Evolutionary conservation across 2,113 vertebrate species (phyloP), one percentile per base, ranked within the genome.

Genomic region (Micronycteris hirsuta): DNA sequence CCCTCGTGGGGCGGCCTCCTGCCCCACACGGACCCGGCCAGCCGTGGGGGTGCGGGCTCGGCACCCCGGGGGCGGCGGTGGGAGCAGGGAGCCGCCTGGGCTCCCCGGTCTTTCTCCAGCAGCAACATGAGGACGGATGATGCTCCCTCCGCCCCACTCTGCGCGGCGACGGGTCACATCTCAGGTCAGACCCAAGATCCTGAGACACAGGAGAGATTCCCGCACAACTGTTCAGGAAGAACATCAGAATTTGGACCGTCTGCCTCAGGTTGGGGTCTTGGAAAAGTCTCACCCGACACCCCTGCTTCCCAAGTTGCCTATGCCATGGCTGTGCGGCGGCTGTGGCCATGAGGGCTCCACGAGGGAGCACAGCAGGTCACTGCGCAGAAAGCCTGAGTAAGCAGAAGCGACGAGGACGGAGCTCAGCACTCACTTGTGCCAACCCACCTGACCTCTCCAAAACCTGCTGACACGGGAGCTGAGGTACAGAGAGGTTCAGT

Each of bases 101-200:
- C 65, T 36, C 3, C 17, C 17, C 17, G 4, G 65, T 17, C n/a
- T 38, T 22, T 36, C 36, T 70, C 38, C 38, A 24, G 20, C 36
- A 24, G 31, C 54, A 7, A 7, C 2, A 7, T 6, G 36, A 10
- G 63, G 12, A 5, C 2, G 13, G 14, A 17, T 7, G 33, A n/a
- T 1, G 14, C 15, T 17, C 63, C 63, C 14, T 65, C 31, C 5
- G 5, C 33, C 43, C 58, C 54, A 3, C 16, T 77, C 45, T 45
- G 7, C 16, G 13, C 9, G 0, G 73, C 49, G 33, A 22, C 3
- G 9, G 81, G 36, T 5, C 52, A 11, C 12, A 56, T 2, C 26
- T 45, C 61, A 16, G 93, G 41, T 58, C 14, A 47, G 49, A 36
- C 9, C 38, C 43, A n/a, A 63, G 54, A 67, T 56, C 47, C 28